phyloP scores from a whole-genome alignment of 2,888 invertebrate genomes.

The Byasa hedistus region DNA sequence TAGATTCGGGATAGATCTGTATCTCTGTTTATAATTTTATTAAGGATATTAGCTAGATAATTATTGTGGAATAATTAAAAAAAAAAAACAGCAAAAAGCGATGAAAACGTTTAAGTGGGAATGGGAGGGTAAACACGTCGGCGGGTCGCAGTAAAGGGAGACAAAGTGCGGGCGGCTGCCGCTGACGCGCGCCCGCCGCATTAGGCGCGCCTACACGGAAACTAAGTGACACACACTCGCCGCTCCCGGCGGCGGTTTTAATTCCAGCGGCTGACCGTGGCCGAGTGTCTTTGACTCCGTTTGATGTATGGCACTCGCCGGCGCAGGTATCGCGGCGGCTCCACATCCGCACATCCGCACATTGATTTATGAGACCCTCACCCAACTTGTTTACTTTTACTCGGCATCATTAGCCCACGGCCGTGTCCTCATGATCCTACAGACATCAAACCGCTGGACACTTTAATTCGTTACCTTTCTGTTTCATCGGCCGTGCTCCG shows the following conservation, averaged over 20 bases:
- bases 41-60: too few relatives aligned
- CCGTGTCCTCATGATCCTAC: too few relatives aligned
- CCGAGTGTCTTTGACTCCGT: slow-evolving; percentile 55
- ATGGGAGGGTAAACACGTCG: slow-evolving; percentile 71
- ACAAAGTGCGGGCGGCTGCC: slow-evolving; percentile 71
- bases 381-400: not conserved
- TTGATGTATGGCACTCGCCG: slow-evolving; percentile 67
- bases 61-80: too few relatives aligned
- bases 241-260: slow-evolving; percentile 71
- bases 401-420: too few relatives aligned
- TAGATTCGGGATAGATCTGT: too few relatives aligned
- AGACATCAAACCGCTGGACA: too few relatives aligned
- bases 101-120: slow-evolving; percentile 30
- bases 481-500: too few relatives aligned
- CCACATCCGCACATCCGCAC: slow-evolving; percentile 2
- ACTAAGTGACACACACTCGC: slow-evolving; percentile 73
- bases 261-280: slow-evolving; percentile 71
- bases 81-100: not conserved
- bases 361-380: slow-evolving; percentile 23
- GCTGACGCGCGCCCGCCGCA: slow-evolving; percentile 73
- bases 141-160: slow-evolving; percentile 66
- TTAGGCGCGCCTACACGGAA: slow-evolving; percentile 71
- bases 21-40: too few relatives aligned
- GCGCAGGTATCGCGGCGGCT: slow-evolving; percentile 43
- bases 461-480: too few relatives aligned